phyloP scores from a whole-genome alignment of 2,113 vertebrate genomes.

The Daphoenositta chrysoptera region DNA sequence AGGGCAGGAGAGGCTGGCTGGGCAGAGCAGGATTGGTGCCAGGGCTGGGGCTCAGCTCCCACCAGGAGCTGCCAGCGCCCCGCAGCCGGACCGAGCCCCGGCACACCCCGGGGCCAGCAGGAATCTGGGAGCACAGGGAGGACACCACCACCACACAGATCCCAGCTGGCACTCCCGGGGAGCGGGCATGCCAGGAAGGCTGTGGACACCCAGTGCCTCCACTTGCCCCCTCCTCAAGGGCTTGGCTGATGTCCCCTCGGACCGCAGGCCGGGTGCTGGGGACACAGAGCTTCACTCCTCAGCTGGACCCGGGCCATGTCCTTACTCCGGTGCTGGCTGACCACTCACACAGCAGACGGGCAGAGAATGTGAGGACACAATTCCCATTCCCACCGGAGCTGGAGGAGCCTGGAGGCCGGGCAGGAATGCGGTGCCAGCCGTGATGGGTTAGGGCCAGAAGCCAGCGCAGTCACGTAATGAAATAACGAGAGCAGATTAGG shows the following conservation, averaged over 20 bases:
- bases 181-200: not conserved
- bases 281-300: not conserved
- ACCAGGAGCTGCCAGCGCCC: not conserved
- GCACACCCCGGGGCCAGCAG: accelerated
- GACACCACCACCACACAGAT: not conserved
- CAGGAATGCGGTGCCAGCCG: not conserved
- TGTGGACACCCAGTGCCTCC: not conserved
- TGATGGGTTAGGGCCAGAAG: not conserved
- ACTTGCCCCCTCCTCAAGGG: not conserved
- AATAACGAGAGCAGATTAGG: constrained; percentile 45
- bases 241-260: not conserved
- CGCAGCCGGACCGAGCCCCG: not conserved
- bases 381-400: not conserved
- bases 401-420: not conserved
- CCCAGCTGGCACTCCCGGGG: not conserved
- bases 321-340: not conserved
- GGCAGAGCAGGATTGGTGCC: not conserved
- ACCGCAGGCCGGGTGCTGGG: not conserved
- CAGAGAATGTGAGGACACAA: not conserved
- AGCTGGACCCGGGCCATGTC: not conserved
- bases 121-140: not conserved
- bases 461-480: constrained; percentile 12
- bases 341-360: accelerated
- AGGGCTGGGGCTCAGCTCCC: not conserved
- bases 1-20: not conserved